A percentile compares a stretch with the other conserved stretches of the same genome.
Evolutionary conservation across 2,113 vertebrate genomes (phyloP).

Genomic region (Hiodon tergisus): DNA sequence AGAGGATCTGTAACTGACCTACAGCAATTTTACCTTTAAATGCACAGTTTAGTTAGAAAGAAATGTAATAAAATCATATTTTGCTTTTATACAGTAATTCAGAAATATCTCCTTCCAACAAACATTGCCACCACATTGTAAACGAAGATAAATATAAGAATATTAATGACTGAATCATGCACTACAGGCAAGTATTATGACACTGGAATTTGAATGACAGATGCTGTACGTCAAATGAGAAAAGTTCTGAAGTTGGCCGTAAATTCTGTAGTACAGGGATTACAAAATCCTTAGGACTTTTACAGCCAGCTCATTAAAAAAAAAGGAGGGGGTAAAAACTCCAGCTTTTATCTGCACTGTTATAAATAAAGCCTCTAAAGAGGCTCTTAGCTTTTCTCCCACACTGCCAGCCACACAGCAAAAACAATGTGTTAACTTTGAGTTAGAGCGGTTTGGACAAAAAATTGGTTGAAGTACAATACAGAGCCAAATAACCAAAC

Average conservation of each 20-base stretch:
- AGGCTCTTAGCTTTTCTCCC: background rate
- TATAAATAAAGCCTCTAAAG: conserved; percentile 19
- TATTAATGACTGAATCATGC: background rate
- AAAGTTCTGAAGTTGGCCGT: background rate
- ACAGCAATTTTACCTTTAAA: too few relatives aligned
- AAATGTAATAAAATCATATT: too few relatives aligned
- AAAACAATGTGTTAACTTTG: background rate
- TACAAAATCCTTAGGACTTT: background rate
- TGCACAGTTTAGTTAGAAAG: too few relatives aligned
- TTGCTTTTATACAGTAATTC: background rate
- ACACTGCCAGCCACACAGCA: background rate
- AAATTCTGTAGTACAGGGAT: background rate
- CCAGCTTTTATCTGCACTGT: background rate
- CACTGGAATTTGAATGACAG: too few relatives aligned
- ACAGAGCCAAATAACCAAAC: background rate
- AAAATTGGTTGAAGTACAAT: too few relatives aligned
- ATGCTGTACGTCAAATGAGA: background rate
- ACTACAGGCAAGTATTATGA: too few relatives aligned
- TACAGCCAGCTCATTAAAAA: background rate
- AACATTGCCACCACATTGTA: too few relatives aligned
- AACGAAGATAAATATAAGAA: background rate
- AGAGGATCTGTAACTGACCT: too few relatives aligned
- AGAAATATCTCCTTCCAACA: too few relatives aligned
- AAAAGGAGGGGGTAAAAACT: background rate
- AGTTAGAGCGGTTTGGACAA: too few relatives aligned